Conservation (phyloP, 2,888 invertebrate genomes). For the Nomada goodeniana region DNA sequence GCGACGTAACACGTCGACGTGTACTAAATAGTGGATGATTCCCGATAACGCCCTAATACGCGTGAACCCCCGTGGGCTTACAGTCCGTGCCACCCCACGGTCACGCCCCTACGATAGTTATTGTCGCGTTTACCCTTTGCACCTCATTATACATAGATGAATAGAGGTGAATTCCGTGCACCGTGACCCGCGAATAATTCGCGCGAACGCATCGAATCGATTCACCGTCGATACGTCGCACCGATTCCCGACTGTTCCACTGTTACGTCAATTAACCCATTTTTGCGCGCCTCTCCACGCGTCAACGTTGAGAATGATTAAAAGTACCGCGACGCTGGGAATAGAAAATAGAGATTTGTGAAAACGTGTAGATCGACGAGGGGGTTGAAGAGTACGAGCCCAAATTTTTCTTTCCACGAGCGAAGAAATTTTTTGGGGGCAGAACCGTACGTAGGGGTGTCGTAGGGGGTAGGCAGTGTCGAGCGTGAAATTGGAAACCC, state of each 20-base stretch:
- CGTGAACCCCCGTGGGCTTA: constrained; percentile 27
- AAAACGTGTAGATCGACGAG: background rate
- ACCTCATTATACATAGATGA: constrained; percentile 41
- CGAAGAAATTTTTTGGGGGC: no score
- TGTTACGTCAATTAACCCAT: background rate
- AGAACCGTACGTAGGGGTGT: background rate
- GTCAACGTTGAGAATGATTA: no score
- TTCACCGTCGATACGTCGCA: background rate
- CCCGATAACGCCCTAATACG: constrained; percentile 24
- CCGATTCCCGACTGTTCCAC: background rate
- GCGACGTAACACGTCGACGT: background rate
- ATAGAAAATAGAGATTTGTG: constrained; percentile 19
- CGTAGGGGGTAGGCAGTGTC: background rate
- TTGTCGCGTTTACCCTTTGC: constrained; percentile 47
- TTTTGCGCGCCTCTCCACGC: background rate
- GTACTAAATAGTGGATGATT: constrained; percentile 14
- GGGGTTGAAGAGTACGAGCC: constrained; percentile 6
- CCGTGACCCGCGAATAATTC: constrained; percentile 43
- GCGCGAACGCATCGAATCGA: constrained; percentile 13
- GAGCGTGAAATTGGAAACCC: constrained; percentile 8
- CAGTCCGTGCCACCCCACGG: constrained; percentile 28
- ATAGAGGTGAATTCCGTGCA: constrained; percentile 31
- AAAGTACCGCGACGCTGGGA: background rate
- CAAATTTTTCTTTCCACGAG: background rate
- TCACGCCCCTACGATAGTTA: constrained; percentile 50